Evolutionary conservation across 2,797 vertebrate genomes (phyloP).

Genomic region (Cercopithecus hamlyni): DNA sequence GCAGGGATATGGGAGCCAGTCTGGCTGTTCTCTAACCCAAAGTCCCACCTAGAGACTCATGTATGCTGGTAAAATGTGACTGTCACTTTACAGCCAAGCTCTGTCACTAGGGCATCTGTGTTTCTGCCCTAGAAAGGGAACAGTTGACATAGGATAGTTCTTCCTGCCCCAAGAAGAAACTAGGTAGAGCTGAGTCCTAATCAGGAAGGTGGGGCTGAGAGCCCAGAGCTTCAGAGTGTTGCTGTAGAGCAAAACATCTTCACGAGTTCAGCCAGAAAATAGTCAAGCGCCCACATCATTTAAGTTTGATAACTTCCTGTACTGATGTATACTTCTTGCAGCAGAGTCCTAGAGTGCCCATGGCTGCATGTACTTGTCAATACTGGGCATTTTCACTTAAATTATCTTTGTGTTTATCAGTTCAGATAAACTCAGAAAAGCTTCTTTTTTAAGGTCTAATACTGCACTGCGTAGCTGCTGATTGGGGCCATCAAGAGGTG

Average conservation of each 20-base stretch:
- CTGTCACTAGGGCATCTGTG: background rate
- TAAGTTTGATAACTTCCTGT: background rate
- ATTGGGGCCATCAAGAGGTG: background rate
- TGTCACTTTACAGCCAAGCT: background rate
- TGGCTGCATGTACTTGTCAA: background rate
- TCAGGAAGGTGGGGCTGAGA: background rate
- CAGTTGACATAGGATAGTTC: background rate
- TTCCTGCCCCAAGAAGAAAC: background rate
- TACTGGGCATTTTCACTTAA: background rate
- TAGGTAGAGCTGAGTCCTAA: background rate
- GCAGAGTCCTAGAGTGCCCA: background rate
- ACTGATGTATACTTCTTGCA: too few species aligned
- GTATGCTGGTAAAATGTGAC: background rate
- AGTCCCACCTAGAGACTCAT: background rate
- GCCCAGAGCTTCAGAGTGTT: background rate
- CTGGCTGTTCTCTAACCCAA: background rate
- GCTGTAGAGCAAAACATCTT: background rate
- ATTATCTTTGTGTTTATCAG: background rate
- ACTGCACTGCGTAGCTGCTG: background rate
- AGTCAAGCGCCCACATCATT: background rate
- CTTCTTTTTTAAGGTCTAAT: background rate
- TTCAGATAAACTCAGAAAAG: background rate
- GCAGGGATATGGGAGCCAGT: too few species aligned
- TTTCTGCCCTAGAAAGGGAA: background rate
- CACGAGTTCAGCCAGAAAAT: background rate